Evolutionary conservation across 2,888 invertebrate species (phyloP).

Genomic region (Leptodirus hochenwartii): DNA sequence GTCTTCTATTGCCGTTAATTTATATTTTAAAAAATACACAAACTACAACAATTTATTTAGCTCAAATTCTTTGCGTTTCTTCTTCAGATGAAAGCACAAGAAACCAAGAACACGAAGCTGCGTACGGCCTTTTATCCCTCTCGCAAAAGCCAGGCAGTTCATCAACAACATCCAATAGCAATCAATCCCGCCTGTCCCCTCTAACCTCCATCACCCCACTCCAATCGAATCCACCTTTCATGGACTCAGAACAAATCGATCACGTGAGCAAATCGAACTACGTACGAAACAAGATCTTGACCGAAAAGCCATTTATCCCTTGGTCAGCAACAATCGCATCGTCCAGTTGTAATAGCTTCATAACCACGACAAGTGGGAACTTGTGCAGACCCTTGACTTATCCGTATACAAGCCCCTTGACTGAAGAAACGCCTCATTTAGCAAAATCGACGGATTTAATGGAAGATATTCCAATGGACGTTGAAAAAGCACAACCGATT

Average conservation of each 20-base stretch:
- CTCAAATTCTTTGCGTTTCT: too few relatives aligned
- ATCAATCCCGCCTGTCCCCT: conserved; percentile 9
- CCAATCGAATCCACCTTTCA: conserved; percentile 15
- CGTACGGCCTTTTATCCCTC: conserved; percentile 60
- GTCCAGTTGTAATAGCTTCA: not conserved
- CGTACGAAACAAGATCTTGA: conserved; percentile 26
- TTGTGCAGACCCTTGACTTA: not conserved
- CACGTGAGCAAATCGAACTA: conserved; percentile 25
- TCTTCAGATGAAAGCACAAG: conserved; percentile 50
- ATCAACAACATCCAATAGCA: conserved; percentile 13
- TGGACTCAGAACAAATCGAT: conserved; percentile 25
- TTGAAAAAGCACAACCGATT: conserved; percentile 6
- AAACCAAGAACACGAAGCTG: conserved; percentile 72
- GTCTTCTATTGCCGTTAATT: too few relatives aligned
- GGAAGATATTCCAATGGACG: conserved; percentile 2
- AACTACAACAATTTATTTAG: too few relatives aligned
- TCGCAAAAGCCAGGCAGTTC: conserved; percentile 33
- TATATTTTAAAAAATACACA: too few relatives aligned
- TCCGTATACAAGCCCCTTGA: conserved; percentile 3
- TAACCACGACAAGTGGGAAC: not conserved
- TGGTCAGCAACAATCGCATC: conserved; percentile 3
- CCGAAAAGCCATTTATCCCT: conserved; percentile 13
- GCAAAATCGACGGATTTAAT: not conserved
- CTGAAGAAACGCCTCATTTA: not conserved
- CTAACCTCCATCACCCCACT: conserved; percentile 10